A percentile compares a stretch with the other conserved stretches of the same genome.
These are phyloP conservation scores for Poeciliopsis turrubarensis DNA, from an alignment of 2,113 vertebrate genomes.

Conservation along the genomic window DNA sequence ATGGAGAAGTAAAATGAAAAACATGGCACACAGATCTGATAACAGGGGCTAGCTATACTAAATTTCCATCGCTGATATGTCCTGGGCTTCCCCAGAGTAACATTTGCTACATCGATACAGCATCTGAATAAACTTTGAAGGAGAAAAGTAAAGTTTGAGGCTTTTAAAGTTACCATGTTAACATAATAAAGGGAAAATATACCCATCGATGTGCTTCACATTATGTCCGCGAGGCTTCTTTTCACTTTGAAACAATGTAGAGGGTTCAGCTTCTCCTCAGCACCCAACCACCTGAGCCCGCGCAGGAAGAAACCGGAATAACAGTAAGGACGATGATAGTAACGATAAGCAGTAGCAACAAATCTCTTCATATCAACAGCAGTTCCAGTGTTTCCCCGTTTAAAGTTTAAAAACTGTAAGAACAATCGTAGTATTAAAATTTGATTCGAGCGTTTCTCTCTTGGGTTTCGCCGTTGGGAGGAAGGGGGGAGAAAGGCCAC, in stretches of 20 bases:
- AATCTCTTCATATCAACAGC: conserved; percentile 76
- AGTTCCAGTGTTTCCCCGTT: conserved; percentile 72
- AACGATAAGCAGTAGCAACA: conserved; percentile 75
- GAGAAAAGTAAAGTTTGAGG: conserved; percentile 28
- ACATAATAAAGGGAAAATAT: conserved; percentile 5
- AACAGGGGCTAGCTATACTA: not conserved
- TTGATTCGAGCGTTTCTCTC: conserved; percentile 68
- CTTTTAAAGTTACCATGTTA: conserved; percentile 2
- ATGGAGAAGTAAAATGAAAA: not conserved
- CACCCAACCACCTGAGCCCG: conserved; percentile 17
- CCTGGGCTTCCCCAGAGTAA: not conserved
- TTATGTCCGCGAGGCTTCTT: conserved; percentile 39
- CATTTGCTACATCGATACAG: conserved; percentile 54
- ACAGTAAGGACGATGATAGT: conserved; percentile 81
- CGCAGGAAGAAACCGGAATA: conserved; percentile 52
- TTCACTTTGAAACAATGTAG: conserved; percentile 42
- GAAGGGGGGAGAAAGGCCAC: conserved; percentile 18
- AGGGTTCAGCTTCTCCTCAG: conserved; percentile 41
- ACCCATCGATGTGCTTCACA: conserved; percentile 59
- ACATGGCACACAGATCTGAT: not conserved
- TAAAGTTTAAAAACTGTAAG: conserved; percentile 83
- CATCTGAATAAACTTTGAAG: conserved; percentile 37
- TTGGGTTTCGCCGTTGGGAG: conserved; percentile 51
- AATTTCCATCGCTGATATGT: not conserved
- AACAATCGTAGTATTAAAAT: conserved; percentile 84